phyloP scores from a whole-genome alignment of 37 sponge, comb jelly and placozoan genomes.

The Chondrilla cf. caribensis region DNA sequence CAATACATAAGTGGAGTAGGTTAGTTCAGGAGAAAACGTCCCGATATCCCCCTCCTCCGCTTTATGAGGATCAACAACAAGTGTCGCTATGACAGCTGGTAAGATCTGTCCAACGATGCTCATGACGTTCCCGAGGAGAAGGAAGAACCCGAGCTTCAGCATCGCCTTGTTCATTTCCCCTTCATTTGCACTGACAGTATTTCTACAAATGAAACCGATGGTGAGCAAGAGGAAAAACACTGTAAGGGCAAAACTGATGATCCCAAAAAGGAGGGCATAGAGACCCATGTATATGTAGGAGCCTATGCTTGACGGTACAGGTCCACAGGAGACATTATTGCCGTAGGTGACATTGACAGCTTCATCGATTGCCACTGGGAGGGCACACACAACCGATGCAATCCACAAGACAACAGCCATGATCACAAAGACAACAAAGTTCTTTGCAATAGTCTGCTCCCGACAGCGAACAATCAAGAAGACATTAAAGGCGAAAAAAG shows the following conservation, averaged over 20 bases:
- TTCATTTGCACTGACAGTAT: background rate
- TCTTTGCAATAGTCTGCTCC: background rate
- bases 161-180: background rate
- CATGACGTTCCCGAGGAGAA: background rate
- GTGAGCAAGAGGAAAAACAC: background rate
- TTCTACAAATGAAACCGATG: background rate
- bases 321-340: background rate
- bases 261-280: background rate
- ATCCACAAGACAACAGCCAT: background rate
- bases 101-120: background rate
- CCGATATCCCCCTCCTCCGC: no score
- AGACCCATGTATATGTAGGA: background rate
- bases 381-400: background rate
- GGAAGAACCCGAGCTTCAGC: conserved; percentile 4
- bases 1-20: background rate
- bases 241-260: background rate
- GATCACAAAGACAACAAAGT: background rate
- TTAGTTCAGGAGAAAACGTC: no score
- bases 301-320: background rate
- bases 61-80: background rate
- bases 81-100: background rate
- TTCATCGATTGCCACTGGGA: background rate
- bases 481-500: background rate
- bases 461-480: background rate
- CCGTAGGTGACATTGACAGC: background rate